Conservation (phyloP, 2,113 vertebrate species). For the Acinonyx jubatus region DNA sequence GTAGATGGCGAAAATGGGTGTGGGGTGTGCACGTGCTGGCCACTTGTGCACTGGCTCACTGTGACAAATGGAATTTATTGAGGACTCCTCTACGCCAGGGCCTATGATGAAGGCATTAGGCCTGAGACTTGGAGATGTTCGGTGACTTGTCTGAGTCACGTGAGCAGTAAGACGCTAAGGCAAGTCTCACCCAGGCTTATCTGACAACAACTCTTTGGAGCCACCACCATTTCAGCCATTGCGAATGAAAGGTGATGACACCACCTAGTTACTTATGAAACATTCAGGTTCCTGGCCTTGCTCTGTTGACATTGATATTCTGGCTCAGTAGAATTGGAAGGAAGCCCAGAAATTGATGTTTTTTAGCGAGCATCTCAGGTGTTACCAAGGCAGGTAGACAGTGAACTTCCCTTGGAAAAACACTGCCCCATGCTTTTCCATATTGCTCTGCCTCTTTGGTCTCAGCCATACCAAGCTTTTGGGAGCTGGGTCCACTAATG, state of each 20-base stretch:
- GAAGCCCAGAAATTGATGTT: neutral
- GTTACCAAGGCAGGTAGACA: neutral
- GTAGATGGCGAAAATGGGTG: neutral
- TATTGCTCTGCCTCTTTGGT: fast-evolving
- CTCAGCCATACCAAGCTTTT: neutral
- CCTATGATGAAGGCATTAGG: neutral
- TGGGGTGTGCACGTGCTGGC: fast-evolving
- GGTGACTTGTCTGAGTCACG: neutral
- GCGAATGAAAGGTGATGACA: no score
- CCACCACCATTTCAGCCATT: fast-evolving
- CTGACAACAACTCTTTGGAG: neutral
- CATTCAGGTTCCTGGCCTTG: neutral
- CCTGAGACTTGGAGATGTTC: neutral
- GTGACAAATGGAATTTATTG: fast-evolving
- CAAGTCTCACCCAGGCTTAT: neutral
- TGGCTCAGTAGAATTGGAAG: neutral
- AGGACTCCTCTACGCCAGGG: neutral
- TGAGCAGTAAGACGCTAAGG: fast-evolving
- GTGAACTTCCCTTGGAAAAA: neutral
- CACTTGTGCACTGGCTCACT: no score
- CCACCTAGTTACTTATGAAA: no score
- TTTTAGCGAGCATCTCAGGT: neutral
- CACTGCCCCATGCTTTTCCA: fast-evolving
- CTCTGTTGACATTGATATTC: neutral
- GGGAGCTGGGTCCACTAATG: neutral